Conservation (phyloP, 2,888 invertebrate species). For the Sphaerophoria taeniata region DNA sequence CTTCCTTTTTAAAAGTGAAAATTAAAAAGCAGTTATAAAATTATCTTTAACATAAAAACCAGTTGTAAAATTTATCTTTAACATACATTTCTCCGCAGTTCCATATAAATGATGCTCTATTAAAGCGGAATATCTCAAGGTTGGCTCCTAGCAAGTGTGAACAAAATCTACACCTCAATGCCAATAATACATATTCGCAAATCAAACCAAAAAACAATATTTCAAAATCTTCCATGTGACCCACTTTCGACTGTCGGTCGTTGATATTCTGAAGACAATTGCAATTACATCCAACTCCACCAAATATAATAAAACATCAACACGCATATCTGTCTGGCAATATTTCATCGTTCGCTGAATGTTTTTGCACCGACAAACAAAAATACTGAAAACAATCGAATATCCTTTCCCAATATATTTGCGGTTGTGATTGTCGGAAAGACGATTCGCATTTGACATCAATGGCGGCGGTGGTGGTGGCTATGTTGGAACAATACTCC, state of each 20-base stretch:
- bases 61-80: too few species aligned
- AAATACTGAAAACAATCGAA: constrained; percentile 35
- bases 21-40: too few species aligned
- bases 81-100: too few species aligned
- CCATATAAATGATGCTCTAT: too few species aligned
- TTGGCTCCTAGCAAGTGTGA: too few species aligned
- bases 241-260: constrained; percentile 6
- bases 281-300: constrained; percentile 24
- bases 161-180: too few species aligned
- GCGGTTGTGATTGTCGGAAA: constrained; percentile 65
- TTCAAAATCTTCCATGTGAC: constrained; percentile 17
- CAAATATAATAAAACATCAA: constrained; percentile 28
- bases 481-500: constrained; percentile 28
- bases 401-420: constrained; percentile 63
- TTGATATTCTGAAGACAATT: constrained; percentile 37
- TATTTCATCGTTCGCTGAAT: constrained; percentile 47
- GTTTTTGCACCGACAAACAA: constrained; percentile 40
- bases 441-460: constrained; percentile 11
- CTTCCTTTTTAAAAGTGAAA: too few species aligned
- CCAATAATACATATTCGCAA: too few species aligned
- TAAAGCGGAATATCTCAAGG: too few species aligned
- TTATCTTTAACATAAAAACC: too few species aligned
- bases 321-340: constrained; percentile 43
- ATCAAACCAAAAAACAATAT: too few species aligned
- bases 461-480: background rate